These are phyloP conservation scores for Hypselothyrea guttata DNA, from an alignment of 2,888 invertebrate species.

Conservation along the genomic window DNA sequence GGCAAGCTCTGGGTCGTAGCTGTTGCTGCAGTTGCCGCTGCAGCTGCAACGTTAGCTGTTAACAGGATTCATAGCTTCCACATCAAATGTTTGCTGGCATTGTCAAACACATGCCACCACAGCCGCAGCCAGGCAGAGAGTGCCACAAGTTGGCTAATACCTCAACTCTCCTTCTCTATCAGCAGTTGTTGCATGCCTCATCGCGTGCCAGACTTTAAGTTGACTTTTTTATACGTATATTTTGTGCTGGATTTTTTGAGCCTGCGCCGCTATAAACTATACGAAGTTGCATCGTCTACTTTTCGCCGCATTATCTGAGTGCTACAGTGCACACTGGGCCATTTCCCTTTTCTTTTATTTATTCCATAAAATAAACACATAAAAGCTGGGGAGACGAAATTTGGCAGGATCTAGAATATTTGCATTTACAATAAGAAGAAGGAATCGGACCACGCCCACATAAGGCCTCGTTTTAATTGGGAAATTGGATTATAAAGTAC, in stretches of 20 bases:
- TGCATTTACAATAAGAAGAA: too few species aligned
- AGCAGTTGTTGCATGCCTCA: slow-evolving; percentile 6
- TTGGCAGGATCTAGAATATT: too few species aligned
- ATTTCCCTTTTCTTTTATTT: slow-evolving; percentile 1
- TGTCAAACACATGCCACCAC: not conserved
- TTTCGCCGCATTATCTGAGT: not conserved
- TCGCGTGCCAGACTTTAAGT: not conserved
- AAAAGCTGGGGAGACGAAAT: too few species aligned
- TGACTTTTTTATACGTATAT: not conserved
- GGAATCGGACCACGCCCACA: too few species aligned
- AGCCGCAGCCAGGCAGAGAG: not conserved
- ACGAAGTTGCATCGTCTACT: not conserved
- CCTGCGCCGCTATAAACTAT: not conserved
- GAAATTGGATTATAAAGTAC: too few species aligned
- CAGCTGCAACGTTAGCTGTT: not conserved
- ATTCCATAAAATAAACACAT: too few species aligned
- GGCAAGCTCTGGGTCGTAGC: slow-evolving; percentile 1
- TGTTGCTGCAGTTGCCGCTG: slow-evolving; percentile 1
- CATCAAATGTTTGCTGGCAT: slow-evolving; percentile 5
- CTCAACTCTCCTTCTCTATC: not conserved
- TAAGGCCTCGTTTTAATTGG: too few species aligned
- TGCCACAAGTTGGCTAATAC: not conserved
- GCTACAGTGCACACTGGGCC: not conserved
- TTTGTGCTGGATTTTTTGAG: not conserved
- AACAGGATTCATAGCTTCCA: slow-evolving; percentile 5